A percentile compares a stretch with the other conserved stretches of the same genome.
Conservation (phyloP, 2,888 invertebrate genomes). For the Plebejus argus region DNA sequence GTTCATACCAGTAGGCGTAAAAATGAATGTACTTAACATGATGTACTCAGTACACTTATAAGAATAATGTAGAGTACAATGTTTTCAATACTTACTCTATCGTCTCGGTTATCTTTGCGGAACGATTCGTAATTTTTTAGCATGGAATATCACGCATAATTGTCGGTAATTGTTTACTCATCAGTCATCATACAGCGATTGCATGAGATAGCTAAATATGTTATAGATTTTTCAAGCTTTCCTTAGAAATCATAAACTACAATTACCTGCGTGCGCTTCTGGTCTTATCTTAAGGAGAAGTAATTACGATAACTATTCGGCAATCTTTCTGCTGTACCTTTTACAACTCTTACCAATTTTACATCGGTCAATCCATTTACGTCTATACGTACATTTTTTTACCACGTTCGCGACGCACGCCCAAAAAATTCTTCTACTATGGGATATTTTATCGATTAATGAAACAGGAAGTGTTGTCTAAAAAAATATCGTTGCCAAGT, state of each 20-base stretch:
- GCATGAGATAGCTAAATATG: slow-evolving; percentile 7
- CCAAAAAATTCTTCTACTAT: background rate
- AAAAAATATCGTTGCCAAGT: slow-evolving; percentile 18
- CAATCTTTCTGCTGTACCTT: too few relatives aligned
- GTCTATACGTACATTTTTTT: background rate
- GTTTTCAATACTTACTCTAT: background rate
- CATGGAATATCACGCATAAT: slow-evolving; percentile 40
- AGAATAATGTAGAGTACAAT: slow-evolving; percentile 22
- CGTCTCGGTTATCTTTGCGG: slow-evolving; percentile 44
- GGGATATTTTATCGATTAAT: slow-evolving; percentile 13
- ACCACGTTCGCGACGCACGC: background rate
- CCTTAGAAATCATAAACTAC: background rate
- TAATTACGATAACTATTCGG: too few relatives aligned
- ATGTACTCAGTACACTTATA: too few relatives aligned
- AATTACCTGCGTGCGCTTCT: background rate
- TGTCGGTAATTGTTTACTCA: slow-evolving; percentile 12
- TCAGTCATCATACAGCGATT: background rate
- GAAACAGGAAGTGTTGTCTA: slow-evolving; percentile 20
- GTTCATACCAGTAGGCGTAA: too few relatives aligned
- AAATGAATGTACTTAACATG: too few relatives aligned
- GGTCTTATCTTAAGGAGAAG: background rate
- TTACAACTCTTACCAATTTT: background rate
- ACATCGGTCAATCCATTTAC: background rate
- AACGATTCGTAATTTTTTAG: slow-evolving; percentile 47
- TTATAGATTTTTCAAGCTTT: background rate